phyloP scores from a whole-genome alignment of 2,113 vertebrate genomes.

The Odontesthes bonariensis region DNA sequence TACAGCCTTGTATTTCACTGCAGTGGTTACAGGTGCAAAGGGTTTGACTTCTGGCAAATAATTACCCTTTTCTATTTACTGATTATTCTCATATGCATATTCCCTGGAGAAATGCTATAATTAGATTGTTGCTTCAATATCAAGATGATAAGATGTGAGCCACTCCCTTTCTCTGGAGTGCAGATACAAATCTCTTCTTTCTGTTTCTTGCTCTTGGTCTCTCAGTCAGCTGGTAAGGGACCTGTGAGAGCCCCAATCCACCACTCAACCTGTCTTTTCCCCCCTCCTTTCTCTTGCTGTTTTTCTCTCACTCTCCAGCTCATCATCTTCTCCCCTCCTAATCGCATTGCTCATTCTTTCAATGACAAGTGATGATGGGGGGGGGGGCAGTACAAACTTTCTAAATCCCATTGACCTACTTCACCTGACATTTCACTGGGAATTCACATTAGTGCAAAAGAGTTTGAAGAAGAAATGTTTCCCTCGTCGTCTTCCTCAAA shows the following conservation, averaged over 20 bases:
- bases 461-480: conserved; percentile 69
- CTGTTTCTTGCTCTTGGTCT: conserved; percentile 48
- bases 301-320: conserved; percentile 48
- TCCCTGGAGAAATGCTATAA: conserved; percentile 74
- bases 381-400: conserved; percentile 66
- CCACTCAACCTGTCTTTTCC: conserved; percentile 44
- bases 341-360: conserved; percentile 76
- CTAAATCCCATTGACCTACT: conserved; percentile 83
- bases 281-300: conserved; percentile 42
- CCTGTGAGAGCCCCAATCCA: conserved; percentile 51
- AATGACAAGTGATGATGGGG: conserved; percentile 66
- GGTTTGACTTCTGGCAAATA: conserved; percentile 75
- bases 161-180: conserved; percentile 65
- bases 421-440: conserved; percentile 78
- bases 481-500: conserved; percentile 34
- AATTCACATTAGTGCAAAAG: conserved; percentile 79
- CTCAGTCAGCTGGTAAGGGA: conserved; percentile 71
- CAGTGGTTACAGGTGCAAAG: conserved; percentile 75
- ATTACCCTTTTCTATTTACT: conserved; percentile 82
- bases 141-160: conserved; percentile 70
- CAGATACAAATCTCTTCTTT: conserved; percentile 55
- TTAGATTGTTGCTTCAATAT: conserved; percentile 81
- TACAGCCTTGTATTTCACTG: conserved; percentile 46
- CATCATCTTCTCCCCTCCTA: conserved; percentile 72
- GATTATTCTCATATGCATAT: conserved; percentile 79